Base-by-base conservation (phyloP, 2,888 invertebrate genomes). In the Maniola hyperantus region DNA sequence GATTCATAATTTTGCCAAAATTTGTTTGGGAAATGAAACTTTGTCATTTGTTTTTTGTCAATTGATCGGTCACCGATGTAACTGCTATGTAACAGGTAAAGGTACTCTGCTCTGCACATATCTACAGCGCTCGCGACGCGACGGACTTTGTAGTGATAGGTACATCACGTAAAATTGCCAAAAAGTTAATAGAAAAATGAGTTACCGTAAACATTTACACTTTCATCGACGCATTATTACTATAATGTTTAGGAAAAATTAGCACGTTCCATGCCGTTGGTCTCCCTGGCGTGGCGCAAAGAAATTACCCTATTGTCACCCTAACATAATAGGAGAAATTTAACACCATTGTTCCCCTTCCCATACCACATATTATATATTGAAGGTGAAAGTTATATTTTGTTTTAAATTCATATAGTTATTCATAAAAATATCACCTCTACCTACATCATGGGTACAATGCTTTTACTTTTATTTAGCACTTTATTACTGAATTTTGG, bases 261-360 rank as follows among this genome's bases (percentile, higher is more conserved):
- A 59, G 63, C 64, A 57, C 74, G 79, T 80, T 77, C 77, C 81
- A 73, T 72, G 70, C 80, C 73, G 76, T 44, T 80, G 77, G 68
- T 66, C 71, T 59, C 74, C 65, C 54, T 77, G 73, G 76, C 77
- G 76, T 78, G 77, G 72, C 67, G 70, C 72, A 79, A 74, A 81
- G 77, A 77, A 79, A 80, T 82, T 77, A 81, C 76, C 74, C 74
- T 74, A 83, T 85, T 85, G 83, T 84, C 77, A 76, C 72, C 74
- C 68, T 74, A 72, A 71, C 64, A 81, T 83, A 82, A 82, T 77
- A 74, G 75, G 80, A 76, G 80, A 81, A 81, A 80, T 77, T 80
- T 73, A 73, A 73, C 76, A 71, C 75, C 69, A 83, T 83, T 84
- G 84, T 86, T 79, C 79, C 77, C 80, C 78, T 81, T 80, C 79